Conservation (phyloP, 1,140 invertebrate genomes). For the Hypsibius dujardini region DNA sequence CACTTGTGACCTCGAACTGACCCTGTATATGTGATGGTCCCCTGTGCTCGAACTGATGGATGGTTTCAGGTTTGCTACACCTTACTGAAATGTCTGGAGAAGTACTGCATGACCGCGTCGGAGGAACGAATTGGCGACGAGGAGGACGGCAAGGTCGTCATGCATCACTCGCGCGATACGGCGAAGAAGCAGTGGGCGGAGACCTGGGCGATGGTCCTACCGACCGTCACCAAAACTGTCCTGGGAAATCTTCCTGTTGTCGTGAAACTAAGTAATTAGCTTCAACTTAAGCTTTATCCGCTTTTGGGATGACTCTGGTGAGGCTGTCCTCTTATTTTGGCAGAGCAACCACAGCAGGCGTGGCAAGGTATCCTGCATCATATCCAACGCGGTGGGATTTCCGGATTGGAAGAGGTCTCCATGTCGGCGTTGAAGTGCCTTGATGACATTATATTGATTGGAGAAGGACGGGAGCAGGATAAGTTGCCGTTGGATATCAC, state of each 20-base stretch:
- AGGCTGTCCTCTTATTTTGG: not conserved
- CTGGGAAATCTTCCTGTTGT: not conserved
- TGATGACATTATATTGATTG: constrained; percentile 65
- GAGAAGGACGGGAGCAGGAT: constrained; percentile 16
- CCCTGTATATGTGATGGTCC: too few relatives aligned
- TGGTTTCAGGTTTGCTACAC: not conserved
- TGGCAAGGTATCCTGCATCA: constrained; percentile 7
- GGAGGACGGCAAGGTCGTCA: constrained; percentile 75
- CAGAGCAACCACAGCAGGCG: constrained; percentile 7
- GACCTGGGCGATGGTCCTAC: constrained; percentile 54
- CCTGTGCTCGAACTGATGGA: not conserved
- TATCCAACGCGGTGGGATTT: constrained; percentile 6
- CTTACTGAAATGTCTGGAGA: constrained; percentile 12
- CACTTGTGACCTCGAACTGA: too few relatives aligned
- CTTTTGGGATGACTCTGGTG: not conserved
- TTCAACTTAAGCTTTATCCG: not conserved
- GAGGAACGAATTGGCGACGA: constrained; percentile 57
- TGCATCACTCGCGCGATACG: constrained; percentile 95
- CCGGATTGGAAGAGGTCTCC: constrained; percentile 41
- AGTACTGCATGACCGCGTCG: not conserved
- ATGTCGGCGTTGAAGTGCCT: constrained; percentile 82
- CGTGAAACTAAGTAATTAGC: not conserved
- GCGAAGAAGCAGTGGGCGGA: constrained; percentile 99
- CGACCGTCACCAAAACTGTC: constrained; percentile 27
- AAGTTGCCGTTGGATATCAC: constrained; percentile 13